Percentiles rank a stretch among this genome's conserved stretches.
Conservation (phyloP, 2,113 vertebrate species). For the Ictidomys tridecemlineatus region DNA sequence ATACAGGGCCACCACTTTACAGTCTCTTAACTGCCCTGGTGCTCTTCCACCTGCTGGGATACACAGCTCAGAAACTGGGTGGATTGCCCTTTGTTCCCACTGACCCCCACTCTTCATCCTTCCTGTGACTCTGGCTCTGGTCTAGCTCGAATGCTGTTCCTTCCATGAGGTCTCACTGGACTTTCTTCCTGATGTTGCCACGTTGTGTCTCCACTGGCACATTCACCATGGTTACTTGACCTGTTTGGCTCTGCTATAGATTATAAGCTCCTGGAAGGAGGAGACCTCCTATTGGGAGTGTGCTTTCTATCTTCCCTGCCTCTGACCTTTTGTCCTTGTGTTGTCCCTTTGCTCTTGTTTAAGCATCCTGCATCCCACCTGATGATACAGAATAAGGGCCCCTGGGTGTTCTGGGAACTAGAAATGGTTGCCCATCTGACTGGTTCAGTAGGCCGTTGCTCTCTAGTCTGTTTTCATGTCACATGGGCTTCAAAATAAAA, state of each 20-base stretch:
- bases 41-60: background rate
- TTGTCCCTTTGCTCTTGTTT: background rate
- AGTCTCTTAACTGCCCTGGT: rapidly evolving
- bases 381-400: background rate
- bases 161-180: background rate
- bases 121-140: background rate
- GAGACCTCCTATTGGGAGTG: background rate
- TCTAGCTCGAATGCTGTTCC: background rate
- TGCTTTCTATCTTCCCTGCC: background rate
- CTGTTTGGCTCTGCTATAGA: background rate
- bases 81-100: rapidly evolving
- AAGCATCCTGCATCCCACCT: rapidly evolving
- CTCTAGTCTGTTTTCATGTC: background rate
- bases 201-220: background rate
- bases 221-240: background rate
- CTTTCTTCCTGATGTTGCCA: background rate
- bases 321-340: background rate
- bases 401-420: rapidly evolving
- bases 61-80: rapidly evolving
- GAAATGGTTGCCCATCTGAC: background rate
- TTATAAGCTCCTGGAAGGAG: background rate
- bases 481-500: background rate
- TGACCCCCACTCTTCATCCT: background rate
- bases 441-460: background rate
- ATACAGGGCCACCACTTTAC: background rate